Base-by-base conservation (phyloP, 2,113 vertebrate species). In the Oreocharis arfaki region DNA sequence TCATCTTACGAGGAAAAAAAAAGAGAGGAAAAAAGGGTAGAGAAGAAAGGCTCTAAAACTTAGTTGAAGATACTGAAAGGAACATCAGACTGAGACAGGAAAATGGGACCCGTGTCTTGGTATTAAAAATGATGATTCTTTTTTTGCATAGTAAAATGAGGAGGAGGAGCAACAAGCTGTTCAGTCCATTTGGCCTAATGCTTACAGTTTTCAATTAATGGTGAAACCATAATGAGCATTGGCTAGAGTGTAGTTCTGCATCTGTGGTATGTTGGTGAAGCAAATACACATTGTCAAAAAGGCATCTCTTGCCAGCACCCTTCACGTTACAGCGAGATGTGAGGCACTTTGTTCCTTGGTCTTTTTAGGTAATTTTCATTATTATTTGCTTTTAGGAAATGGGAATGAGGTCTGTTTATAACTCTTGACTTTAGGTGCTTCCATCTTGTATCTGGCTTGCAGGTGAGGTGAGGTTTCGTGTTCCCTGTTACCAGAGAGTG, bases 301-400 rank as follows among this genome's bases (percentile, higher is more conserved):
- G 11, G 8, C 12, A 28, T 3, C 26, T 50, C 28, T 79, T 82
- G 27, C 27, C 41, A 60, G 0, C 19, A 60, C 12, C 11, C 19
- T 47, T 70, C 2, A 1, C 37, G 10, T 60, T 74, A 35, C 41
- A 61, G 52, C 0, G 0, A 77, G 47, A 21, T 49, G 16, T 17
- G 37, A 81, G 47, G 33, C 14, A 10, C 14, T n/a, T 80, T 82
- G 52, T 55, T 74, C 28, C 39, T 63, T 61, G 50, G 23, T 33
- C 8, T 47, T 91, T 78, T 70, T 14, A 59, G 33, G 26, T 57
- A 35, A 33, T 33, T 67, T 59, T 74, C 19, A 11, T 69, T 74
- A 53, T 39, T 1, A 3, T 71, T 59, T 78, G 6, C 44, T 84
- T 70, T 84, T 56, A 67, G 78, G 52, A 84, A 53, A 32, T 44